These are phyloP conservation scores for Calyptommatus sinebrachiatus DNA, from an alignment of 2,113 vertebrate species.

Conservation along the genomic window DNA sequence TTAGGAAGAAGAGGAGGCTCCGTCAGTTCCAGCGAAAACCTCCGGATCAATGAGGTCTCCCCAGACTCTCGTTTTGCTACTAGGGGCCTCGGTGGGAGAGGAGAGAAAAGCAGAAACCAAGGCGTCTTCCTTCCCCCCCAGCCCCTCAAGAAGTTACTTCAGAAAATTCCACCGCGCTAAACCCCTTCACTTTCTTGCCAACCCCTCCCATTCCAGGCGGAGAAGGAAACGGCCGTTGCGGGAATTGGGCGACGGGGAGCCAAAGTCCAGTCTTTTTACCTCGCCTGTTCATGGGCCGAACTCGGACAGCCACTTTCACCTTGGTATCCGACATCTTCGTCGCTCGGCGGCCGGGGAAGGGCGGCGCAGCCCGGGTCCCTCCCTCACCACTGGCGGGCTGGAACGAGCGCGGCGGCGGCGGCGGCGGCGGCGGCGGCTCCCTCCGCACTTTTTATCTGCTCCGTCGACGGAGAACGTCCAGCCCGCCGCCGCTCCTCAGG, in stretches of 20 bases:
- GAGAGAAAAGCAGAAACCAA: background rate
- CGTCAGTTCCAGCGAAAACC: background rate
- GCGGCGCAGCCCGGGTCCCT: background rate
- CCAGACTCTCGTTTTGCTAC: too few species aligned
- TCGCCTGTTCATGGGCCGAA: slow-evolving; percentile 95
- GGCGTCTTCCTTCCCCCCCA: background rate
- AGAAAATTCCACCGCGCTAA: too few species aligned
- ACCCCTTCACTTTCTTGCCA: background rate
- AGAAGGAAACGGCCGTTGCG: too few species aligned
- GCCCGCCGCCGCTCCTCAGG: background rate
- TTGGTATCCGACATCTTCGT: slow-evolving; percentile 94
- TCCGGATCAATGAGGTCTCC: background rate
- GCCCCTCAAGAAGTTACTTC: too few species aligned
- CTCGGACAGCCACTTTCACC: slow-evolving; percentile 96
- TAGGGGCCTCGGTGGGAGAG: too few species aligned
- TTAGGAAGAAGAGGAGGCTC: background rate
- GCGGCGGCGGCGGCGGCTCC: background rate
- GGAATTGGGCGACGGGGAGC: background rate
- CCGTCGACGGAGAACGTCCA: background rate
- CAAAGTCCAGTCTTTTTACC: slow-evolving; percentile 66
- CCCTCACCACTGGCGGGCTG: too few species aligned
- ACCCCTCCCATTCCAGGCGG: background rate
- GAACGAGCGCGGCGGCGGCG: too few species aligned
- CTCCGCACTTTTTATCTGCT: background rate
- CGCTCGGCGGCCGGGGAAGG: slow-evolving; percentile 33